These are phyloP conservation scores for Leucophora obtusa DNA, from an alignment of 2,888 invertebrate genomes.

Conservation along the genomic window DNA sequence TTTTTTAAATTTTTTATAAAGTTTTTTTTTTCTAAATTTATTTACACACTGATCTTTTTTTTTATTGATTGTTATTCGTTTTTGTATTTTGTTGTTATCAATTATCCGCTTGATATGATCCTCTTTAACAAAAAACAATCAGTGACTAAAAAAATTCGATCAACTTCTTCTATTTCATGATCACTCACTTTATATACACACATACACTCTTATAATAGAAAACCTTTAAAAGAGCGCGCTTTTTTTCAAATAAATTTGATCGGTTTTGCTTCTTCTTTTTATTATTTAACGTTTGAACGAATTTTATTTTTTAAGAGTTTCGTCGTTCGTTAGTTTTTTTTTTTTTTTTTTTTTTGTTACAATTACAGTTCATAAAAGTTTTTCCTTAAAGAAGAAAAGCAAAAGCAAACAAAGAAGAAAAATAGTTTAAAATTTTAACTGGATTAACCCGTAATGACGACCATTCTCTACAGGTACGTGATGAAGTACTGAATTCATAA, in stretches of 20 bases:
- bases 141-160: conserved; percentile 27
- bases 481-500: conserved; percentile 68
- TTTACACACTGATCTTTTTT: conserved; percentile 24
- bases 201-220: neutral
- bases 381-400: conserved; percentile 58
- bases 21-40: conserved; percentile 21
- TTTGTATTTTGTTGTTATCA: neutral
- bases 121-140: conserved; percentile 19
- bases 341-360: too few relatives aligned
- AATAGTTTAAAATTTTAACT: conserved; percentile 52
- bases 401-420: conserved; percentile 37
- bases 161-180: conserved; percentile 43
- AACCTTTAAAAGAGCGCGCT: neutral
- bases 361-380: conserved; percentile 35
- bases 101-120: conserved; percentile 28
- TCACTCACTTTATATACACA: conserved; percentile 29
- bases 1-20: conserved; percentile 28
- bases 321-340: conserved; percentile 12
- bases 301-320: conserved; percentile 35
- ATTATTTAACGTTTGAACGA: conserved; percentile 7
- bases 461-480: conserved; percentile 68
- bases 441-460: conserved; percentile 66
- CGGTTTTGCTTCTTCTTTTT: conserved; percentile 35
- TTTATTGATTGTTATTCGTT: neutral
- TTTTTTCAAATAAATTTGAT: conserved; percentile 18